phyloP scores from a whole-genome alignment of 1,140 invertebrate genomes.

The Aphelenchoides fujianensis region DNA sequence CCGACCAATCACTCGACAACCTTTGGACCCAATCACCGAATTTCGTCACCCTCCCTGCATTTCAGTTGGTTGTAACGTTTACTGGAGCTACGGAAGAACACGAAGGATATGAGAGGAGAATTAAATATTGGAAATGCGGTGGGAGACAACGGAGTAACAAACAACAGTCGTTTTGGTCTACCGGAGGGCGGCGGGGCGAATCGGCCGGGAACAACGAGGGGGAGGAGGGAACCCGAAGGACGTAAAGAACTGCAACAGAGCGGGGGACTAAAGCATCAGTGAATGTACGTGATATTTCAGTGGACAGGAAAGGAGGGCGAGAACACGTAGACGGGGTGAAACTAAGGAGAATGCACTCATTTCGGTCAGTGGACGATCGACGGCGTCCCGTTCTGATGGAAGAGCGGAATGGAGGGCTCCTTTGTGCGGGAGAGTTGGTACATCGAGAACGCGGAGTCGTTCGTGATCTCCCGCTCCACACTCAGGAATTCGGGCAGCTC shows the following conservation, averaged over 20 bases:
- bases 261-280: slow-evolving; percentile 1
- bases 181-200: no score
- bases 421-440: slow-evolving; percentile 27
- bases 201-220: not conserved
- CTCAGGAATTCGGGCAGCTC: slow-evolving; percentile 80
- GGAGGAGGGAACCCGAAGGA: not conserved
- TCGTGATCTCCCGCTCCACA: slow-evolving; percentile 69
- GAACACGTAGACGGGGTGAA: not conserved
- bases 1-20: no score
- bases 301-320: not conserved
- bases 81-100: no score
- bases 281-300: slow-evolving; percentile 1
- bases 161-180: no score
- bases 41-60: no score
- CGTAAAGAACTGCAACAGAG: not conserved
- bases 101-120: no score
- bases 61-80: no score
- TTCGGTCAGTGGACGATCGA: not conserved
- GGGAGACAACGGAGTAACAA: no score
- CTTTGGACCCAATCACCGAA: no score
- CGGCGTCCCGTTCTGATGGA: not conserved
- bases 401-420: not conserved
- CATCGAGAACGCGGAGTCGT: slow-evolving; percentile 32
- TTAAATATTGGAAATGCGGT: no score
- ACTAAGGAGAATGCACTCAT: not conserved